Evolutionary conservation across 2,797 vertebrate species (phyloP).

Genomic region (Tapirus indicus): DNA sequence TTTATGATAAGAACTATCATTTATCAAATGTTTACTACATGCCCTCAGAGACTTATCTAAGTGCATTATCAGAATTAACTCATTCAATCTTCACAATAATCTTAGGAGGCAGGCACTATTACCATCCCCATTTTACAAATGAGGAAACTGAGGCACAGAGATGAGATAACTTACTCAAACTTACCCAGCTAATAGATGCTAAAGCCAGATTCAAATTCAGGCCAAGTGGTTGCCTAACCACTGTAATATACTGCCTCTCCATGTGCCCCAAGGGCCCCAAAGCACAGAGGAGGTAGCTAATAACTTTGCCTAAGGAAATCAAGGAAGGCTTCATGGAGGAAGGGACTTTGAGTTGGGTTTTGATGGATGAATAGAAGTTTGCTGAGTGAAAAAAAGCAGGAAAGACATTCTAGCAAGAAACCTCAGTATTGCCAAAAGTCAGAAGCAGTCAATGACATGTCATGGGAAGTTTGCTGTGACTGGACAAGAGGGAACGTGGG

Average conservation of each 20-base stretch:
- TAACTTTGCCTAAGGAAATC: background rate
- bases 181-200: background rate
- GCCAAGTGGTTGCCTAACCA: background rate
- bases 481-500: background rate
- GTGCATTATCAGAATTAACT: background rate
- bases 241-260: background rate
- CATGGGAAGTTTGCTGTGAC: background rate
- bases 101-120: background rate
- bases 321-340: background rate
- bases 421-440: background rate
- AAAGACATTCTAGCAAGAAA: constrained; percentile 26
- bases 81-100: background rate
- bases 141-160: constrained; percentile 20
- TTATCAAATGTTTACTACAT: background rate
- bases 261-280: background rate
- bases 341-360: background rate
- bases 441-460: background rate
- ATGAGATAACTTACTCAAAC: background rate
- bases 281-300: too few species aligned
- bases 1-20: background rate
- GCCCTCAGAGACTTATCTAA: background rate
- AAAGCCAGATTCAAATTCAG: background rate
- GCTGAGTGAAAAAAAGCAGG: background rate
- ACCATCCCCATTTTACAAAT: background rate
- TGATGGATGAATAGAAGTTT: constrained; percentile 46